Base-by-base conservation (phyloP, 2,113 vertebrate genomes). In the Neotragus moschatus region DNA sequence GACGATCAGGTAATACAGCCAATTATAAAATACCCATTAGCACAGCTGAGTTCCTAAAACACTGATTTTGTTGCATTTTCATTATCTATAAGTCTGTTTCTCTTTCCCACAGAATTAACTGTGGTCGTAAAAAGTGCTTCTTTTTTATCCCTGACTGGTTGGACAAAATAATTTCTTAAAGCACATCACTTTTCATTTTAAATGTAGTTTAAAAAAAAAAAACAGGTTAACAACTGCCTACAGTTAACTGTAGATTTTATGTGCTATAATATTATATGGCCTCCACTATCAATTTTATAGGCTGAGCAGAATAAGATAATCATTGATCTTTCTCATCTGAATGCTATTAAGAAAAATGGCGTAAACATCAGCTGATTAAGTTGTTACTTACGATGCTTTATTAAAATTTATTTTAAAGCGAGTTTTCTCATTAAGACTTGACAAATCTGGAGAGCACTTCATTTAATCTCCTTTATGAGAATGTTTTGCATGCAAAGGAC, bases 351-450 rank as follows among this genome's bases (percentile, higher is more conserved):
- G 97, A 98, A 98, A 98, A 98, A 98, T 39, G 66, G 63, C 94
- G 7, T 98, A 98, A 99, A 98, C 94, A 97, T 97, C 84, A 98
- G 96, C 87, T 94, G 85, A 98, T 98, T 98, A 98, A 98, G 98
- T 97, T 92, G 96, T 98, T 98, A 97, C 95, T 98, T 98, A 98
- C 98, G 98, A 97, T 61, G 80, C 53, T 96, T 98, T 98, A 98
- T 92, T 96, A 96, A 98, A 98, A 98, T 92, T 97, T 97, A 97
- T 96, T 97, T 98, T 98, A 98, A 98, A 98, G 95, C 39, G 95
- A 90, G 97, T 98, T 98, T 95, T 96, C 95, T 98, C 97, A 98
- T 98, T 96, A 98, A 97, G 96, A 85, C 56, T 98, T 98, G 97
- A 98, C 70, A 99, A 98, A 98, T 98, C 63, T 98, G 92, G 97